phyloP scores from a whole-genome alignment of 37 sponge, comb jelly and placozoan species.

The Ephydatia muelleri region DNA sequence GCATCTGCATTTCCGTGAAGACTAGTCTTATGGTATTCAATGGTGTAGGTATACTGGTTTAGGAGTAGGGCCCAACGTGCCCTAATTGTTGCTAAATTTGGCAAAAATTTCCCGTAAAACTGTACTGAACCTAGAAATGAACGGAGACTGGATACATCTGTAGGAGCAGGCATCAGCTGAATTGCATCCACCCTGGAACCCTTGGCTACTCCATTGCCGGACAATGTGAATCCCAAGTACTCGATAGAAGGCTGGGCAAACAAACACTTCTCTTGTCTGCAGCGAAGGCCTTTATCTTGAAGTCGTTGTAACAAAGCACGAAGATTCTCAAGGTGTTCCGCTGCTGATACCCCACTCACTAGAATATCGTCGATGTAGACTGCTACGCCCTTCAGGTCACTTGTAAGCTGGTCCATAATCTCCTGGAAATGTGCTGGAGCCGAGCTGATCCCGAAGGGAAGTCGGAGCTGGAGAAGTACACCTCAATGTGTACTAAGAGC shows the following conservation, averaged over 20 bases:
- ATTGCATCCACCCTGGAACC: not conserved
- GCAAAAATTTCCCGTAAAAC: not conserved
- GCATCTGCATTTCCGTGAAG: too few relatives aligned
- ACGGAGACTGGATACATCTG: not conserved
- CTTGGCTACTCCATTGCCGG: too few relatives aligned
- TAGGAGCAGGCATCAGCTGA: not conserved
- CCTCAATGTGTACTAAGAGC: not conserved
- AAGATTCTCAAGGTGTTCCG: not conserved
- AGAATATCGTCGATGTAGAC: not conserved
- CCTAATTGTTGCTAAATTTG: too few relatives aligned
- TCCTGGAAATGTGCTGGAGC: not conserved
- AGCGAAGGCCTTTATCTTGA: not conserved
- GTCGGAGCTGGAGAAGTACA: not conserved
- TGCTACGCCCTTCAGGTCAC: not conserved
- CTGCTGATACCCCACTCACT: not conserved
- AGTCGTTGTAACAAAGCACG: not conserved
- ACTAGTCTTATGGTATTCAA: too few relatives aligned
- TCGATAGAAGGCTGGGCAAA: too few relatives aligned
- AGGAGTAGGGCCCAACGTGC: too few relatives aligned
- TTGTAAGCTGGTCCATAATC: not conserved
- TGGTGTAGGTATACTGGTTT: too few relatives aligned
- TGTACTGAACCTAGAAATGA: not conserved
- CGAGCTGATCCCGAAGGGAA: not conserved
- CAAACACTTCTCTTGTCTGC: not conserved
- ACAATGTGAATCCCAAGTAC: too few relatives aligned